phyloP scores from a whole-genome alignment of 1,140 invertebrate genomes.

The Pseudomyrmex flavicornis region DNA sequence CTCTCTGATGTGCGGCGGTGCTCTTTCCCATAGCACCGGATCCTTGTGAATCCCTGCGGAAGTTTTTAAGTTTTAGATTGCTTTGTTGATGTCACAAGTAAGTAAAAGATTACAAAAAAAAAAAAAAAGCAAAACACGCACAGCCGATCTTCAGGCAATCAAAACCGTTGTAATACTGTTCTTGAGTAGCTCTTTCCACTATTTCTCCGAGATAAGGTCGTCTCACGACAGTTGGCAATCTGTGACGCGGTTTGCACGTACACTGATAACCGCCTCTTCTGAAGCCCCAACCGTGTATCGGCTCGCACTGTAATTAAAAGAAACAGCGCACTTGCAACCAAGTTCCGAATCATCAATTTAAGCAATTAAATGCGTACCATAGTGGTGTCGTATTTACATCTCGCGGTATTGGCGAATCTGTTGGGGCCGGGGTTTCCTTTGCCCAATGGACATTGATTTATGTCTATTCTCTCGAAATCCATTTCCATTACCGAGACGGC shows the following conservation, averaged over 20 bases:
- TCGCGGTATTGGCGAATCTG: slow-evolving; percentile 94
- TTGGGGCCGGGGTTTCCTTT: slow-evolving; percentile 95
- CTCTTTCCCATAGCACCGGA: slow-evolving; percentile 91
- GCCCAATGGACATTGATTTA: slow-evolving; percentile 97
- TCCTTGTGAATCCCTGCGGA: slow-evolving; percentile 92
- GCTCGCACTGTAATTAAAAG: slow-evolving; percentile 92
- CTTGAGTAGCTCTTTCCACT: slow-evolving; percentile 95
- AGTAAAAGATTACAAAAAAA: slow-evolving; percentile 10
- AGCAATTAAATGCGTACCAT: slow-evolving; percentile 88
- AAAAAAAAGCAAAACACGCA: slow-evolving; percentile 85
- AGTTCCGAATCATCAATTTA: background rate
- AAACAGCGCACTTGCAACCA: background rate
- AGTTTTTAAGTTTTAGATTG: slow-evolving; percentile 18
- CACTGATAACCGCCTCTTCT: slow-evolving; percentile 98
- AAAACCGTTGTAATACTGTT: slow-evolving; percentile 97
- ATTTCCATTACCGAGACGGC: slow-evolving; percentile 97
- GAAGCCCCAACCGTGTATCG: slow-evolving; percentile 97
- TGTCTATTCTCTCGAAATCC: slow-evolving; percentile 98
- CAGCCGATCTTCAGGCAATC: slow-evolving; percentile 96
- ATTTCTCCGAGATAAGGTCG: slow-evolving; percentile 97
- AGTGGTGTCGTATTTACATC: slow-evolving; percentile 97
- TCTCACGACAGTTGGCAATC: slow-evolving; percentile 94
- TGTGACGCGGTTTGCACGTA: slow-evolving; percentile 94
- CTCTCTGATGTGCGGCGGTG: slow-evolving; percentile 88
- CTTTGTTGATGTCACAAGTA: background rate